phyloP scores from a whole-genome alignment of 2,113 vertebrate species.

The Tetrax tetrax region DNA sequence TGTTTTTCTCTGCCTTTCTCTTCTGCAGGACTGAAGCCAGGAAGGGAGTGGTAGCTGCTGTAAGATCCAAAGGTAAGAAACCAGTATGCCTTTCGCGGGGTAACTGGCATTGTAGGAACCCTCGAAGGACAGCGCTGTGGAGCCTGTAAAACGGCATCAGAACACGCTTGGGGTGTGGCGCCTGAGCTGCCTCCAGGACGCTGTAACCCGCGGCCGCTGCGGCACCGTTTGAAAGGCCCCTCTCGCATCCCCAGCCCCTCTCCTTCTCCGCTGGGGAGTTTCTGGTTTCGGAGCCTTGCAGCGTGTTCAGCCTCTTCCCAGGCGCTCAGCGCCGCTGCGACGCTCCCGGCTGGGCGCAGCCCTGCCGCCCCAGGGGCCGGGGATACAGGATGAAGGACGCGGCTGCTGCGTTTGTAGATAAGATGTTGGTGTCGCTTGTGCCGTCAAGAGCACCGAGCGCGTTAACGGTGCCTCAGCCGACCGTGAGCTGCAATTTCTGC shows the following conservation, averaged over 20 bases:
- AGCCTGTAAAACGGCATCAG: background rate
- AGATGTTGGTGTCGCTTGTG: background rate
- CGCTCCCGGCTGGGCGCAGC: fast-evolving
- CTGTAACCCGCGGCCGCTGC: background rate
- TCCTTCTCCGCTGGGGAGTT: background rate
- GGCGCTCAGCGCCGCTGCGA: fast-evolving
- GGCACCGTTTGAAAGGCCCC: background rate
- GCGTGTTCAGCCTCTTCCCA: background rate
- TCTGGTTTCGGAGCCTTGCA: background rate
- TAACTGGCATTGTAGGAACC: background rate
- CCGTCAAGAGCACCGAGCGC: background rate
- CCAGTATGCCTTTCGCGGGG: background rate
- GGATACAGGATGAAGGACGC: background rate
- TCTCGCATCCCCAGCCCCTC: fast-evolving
- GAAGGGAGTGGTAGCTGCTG: conserved; percentile 63
- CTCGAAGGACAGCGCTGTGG: fast-evolving
- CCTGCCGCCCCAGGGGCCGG: background rate
- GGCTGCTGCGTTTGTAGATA: conserved; percentile 50
- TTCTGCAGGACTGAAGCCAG: conserved; percentile 78
- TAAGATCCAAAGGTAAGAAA: conserved; percentile 87
- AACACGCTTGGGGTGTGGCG: background rate
- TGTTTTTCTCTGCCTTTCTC: conserved; percentile 14
- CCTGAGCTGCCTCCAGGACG: background rate
- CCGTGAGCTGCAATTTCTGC: background rate
- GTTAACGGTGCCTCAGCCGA: background rate